Percentiles rank a stretch among this genome's conserved stretches.
These are phyloP conservation scores for Astreopora myriophthalma DNA, from an alignment of 64 coral and sea anemone genomes.

Conservation along the genomic window DNA sequence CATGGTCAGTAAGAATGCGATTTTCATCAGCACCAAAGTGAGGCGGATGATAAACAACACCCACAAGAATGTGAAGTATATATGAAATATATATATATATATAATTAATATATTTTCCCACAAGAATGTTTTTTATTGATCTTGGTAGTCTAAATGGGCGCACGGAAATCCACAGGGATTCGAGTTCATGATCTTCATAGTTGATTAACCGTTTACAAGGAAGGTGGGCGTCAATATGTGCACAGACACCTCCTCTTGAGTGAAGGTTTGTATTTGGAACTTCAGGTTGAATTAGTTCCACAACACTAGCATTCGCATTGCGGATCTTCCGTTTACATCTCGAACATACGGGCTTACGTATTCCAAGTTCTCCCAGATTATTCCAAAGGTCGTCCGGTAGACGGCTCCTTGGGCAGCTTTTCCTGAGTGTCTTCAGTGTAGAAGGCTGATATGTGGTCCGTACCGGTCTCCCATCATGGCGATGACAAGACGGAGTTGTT, in stretches of 20 bases:
- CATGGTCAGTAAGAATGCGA: not conserved
- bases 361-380: conserved; percentile 4
- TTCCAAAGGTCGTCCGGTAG: not conserved
- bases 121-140: not conserved
- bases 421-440: not conserved
- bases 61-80: not conserved
- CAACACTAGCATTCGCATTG: not conserved
- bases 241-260: not conserved
- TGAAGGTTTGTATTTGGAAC: too few species aligned
- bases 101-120: too few species aligned
- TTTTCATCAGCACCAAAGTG: not conserved
- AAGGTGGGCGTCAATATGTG: not conserved
- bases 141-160: conserved; percentile 35
- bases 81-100: too few species aligned
- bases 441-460: not conserved
- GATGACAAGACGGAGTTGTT: too few species aligned
- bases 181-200: not conserved
- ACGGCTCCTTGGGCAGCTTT: conserved; percentile 4
- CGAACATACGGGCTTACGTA: not conserved
- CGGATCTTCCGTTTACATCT: not conserved
- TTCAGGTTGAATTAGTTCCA: too few species aligned
- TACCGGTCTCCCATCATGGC: too few species aligned
- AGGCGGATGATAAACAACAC: not conserved
- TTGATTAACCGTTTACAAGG: not conserved
- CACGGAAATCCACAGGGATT: conserved; percentile 11